Base-by-base conservation (phyloP, 2,797 vertebrate genomes). In the Pitangus sulphuratus region DNA sequence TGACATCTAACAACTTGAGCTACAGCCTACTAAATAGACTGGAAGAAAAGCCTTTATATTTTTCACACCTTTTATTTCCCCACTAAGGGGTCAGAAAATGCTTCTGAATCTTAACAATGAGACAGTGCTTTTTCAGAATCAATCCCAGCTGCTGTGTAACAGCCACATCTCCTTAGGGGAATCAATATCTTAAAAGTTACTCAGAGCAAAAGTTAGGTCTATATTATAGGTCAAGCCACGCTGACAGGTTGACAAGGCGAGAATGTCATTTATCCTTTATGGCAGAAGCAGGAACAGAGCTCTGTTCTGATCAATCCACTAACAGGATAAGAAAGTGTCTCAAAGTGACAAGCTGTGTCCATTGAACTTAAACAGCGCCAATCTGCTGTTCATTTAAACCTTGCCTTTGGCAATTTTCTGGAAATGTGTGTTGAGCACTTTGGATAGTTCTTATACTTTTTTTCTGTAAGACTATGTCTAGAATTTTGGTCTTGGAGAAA, bases 381-480 rank as follows among this genome's bases (percentile, higher is more conserved):
- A 57, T 85, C 84, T 80, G 33, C 56, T 95, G 70, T 89, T 95
- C 80, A 82, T 90, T 91, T 93, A 87, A 95, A 90, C 62, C 39
- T 92, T 80, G 88, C 81, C 75, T 90, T 90, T 89, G 78, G 71
- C 80, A 97, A 72, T 92, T 93, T 90, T 93, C 81, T 87, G 56
- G 45, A 89, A 87, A 87, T 64, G 8, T 56, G 53, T 87, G 58
- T 74, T 85, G 75, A 84, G n/a, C 8, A 8, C 58, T 62, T 79
- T 12, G 56, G 61, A 33, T 94, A 71, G n/a, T 58, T 88, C 31
- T 69, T 65, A 33, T 26, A 30, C 25, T 50, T 11, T 66, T 47
- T 58, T 76, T 81, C 47, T 76, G 6, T 54, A 84, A 72, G 18
- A 10, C 3, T 75, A 20, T 61, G 28, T 35, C 45, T 30, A 21